Conservation (phyloP, 2,888 invertebrate species). For the Drosophila recens region DNA sequence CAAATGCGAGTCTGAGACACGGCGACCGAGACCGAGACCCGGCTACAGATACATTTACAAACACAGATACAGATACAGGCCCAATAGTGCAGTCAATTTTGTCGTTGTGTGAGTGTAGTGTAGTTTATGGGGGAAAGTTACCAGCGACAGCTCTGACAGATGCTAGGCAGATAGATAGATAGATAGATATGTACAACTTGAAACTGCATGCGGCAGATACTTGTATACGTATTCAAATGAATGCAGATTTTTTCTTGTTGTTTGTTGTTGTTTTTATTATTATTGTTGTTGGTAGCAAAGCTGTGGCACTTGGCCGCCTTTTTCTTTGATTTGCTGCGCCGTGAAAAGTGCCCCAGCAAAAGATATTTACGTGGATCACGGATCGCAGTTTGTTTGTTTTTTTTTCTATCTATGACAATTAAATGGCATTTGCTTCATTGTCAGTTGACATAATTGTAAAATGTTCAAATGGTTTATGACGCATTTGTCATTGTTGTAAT, state of each 20-base stretch:
- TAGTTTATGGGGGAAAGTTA: conserved; percentile 80
- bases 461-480: conserved; percentile 56
- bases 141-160: conserved; percentile 73
- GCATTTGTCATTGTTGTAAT: conserved; percentile 48
- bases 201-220: conserved; percentile 51
- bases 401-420: conserved; percentile 46
- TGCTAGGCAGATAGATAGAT: conserved; percentile 72
- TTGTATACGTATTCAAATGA: conserved; percentile 72
- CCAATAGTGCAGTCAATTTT: conserved; percentile 68
- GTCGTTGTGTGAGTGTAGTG: conserved; percentile 37
- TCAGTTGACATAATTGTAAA: conserved; percentile 46
- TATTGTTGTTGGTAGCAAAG: conserved; percentile 26
- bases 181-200: conserved; percentile 43
- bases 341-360: conserved; percentile 49
- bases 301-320: conserved; percentile 70
- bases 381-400: conserved; percentile 15
- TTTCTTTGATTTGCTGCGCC: conserved; percentile 75
- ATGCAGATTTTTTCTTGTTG: conserved; percentile 57
- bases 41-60: conserved; percentile 20
- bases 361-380: conserved; percentile 39
- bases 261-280: conserved; percentile 21
- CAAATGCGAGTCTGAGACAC: conserved; percentile 23
- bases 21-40: conserved; percentile 28
- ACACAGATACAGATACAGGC: conserved; percentile 27
- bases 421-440: conserved; percentile 59